These are phyloP conservation scores for Anhinga anhinga DNA, from an alignment of 2,113 vertebrate genomes.

Conservation along the genomic window DNA sequence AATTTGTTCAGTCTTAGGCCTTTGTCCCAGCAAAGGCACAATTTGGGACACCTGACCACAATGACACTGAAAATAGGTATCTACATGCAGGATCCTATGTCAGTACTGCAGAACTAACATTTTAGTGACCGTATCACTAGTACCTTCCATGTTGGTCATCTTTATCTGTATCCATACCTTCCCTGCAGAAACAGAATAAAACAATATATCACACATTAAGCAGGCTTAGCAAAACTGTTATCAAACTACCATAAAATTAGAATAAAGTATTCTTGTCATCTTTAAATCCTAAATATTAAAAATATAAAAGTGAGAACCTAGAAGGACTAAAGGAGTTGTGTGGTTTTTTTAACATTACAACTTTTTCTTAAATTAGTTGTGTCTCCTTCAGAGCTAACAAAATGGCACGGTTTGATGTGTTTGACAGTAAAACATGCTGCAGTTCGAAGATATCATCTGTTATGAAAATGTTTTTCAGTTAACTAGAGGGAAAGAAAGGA, in stretches of 20 bases:
- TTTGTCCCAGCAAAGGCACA: not conserved
- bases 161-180: constrained; percentile 97
- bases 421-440: constrained; percentile 49
- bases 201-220: not conserved
- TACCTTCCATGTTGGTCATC: constrained; percentile 94
- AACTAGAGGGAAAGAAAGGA: not conserved
- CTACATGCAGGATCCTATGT: not conserved
- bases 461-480: not conserved
- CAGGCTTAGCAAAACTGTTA: not conserved
- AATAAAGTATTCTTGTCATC: not conserved
- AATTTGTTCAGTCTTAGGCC: not conserved
- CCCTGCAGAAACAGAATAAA: constrained; percentile 74
- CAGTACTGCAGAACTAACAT: not conserved
- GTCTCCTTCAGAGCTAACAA: not conserved
- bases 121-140: not conserved
- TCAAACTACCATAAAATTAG: not conserved
- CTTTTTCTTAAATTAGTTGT: constrained; percentile 5
- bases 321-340: not conserved
- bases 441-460: constrained; percentile 44
- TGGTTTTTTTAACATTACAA: not conserved
- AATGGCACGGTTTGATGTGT: constrained; percentile 9
- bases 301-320: not conserved
- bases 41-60: not conserved
- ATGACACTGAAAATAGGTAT: not conserved
- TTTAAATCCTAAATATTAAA: not conserved